phyloP scores from a whole-genome alignment of 1,140 invertebrate genomes.

The Drosophila paulistorum region DNA sequence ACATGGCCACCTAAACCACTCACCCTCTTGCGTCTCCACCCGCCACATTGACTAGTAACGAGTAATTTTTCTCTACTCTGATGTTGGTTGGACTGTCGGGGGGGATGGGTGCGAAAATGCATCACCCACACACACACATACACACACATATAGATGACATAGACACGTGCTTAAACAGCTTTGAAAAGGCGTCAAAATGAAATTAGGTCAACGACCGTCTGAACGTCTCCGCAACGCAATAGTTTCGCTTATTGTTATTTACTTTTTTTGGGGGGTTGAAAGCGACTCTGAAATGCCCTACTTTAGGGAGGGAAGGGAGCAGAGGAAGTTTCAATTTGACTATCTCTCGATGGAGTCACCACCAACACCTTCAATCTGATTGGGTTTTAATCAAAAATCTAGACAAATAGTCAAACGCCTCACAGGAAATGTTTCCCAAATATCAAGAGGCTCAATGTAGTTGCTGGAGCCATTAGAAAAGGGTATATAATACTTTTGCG shows the following conservation, averaged over 20 bases:
- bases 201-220: constrained; percentile 77
- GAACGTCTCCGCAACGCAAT: constrained; percentile 66
- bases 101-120: neutral
- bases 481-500: neutral
- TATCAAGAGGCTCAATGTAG: neutral
- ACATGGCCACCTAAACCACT: constrained; percentile 28
- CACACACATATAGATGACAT: neutral
- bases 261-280: constrained; percentile 36
- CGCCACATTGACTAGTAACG: too few relatives aligned
- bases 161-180: constrained; percentile 46
- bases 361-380: too few relatives aligned
- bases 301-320: neutral
- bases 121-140: neutral
- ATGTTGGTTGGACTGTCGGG: too few relatives aligned
- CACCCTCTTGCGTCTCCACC: neutral
- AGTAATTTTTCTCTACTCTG: too few relatives aligned
- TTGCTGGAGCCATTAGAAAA: too few relatives aligned
- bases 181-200: constrained; percentile 44
- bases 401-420: too few relatives aligned
- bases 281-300: neutral
- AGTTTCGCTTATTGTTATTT: constrained; percentile 36
- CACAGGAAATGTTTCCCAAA: too few relatives aligned
- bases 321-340: neutral
- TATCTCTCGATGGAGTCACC: neutral
- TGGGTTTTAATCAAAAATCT: too few relatives aligned